Conservation (phyloP, 1,140 invertebrate species). For the Druon quercuslanigerum region DNA sequence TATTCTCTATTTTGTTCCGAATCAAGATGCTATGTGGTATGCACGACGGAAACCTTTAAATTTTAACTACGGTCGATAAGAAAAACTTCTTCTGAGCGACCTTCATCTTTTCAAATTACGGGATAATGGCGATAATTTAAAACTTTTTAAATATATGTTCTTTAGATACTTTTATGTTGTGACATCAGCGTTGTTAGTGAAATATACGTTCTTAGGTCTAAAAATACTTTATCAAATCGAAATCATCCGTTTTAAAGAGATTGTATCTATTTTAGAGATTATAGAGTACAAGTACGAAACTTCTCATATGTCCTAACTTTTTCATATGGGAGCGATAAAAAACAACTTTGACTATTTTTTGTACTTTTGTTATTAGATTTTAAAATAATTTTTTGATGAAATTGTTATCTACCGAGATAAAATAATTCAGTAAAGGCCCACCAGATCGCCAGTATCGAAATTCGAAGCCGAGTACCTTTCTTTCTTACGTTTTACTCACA, state of each 20-base stretch:
- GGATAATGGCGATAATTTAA: not conserved
- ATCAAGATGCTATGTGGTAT: not conserved
- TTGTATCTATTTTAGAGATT: too few species aligned
- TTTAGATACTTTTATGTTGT: not conserved
- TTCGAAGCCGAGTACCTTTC: not conserved
- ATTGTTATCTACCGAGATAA: too few species aligned
- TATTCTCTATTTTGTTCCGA: not conserved
- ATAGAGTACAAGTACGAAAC: too few species aligned
- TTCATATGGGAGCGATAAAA: too few species aligned
- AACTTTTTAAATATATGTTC: not conserved
- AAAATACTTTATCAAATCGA: not conserved
- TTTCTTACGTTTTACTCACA: not conserved
- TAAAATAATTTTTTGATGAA: too few species aligned
- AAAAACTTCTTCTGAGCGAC: not conserved
- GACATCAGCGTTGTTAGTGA: too few species aligned
- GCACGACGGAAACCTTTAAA: not conserved
- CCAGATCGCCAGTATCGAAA: too few species aligned
- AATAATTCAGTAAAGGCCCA: too few species aligned
- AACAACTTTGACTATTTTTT: too few species aligned
- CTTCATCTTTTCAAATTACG: not conserved
- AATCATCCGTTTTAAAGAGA: too few species aligned
- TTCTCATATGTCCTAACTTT: too few species aligned
- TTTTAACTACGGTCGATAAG: conserved; percentile 10
- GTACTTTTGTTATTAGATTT: too few species aligned
- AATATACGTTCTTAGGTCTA: not conserved